These are phyloP conservation scores for Endotricha flammealis DNA, from an alignment of 2,888 invertebrate species.

Conservation along the genomic window DNA sequence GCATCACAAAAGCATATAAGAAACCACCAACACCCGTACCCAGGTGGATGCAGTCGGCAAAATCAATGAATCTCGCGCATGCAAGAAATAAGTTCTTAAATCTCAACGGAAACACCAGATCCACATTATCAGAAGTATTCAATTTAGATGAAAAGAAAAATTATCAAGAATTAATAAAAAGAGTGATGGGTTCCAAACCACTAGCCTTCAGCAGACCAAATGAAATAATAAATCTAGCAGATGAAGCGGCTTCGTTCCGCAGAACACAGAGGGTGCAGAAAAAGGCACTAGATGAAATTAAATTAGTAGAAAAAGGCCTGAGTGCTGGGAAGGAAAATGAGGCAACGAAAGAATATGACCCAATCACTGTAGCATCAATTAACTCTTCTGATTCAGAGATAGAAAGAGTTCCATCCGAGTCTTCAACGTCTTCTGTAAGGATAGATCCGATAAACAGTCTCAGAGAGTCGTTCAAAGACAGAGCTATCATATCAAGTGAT, in stretches of 20 bases:
- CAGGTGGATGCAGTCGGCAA: conserved; percentile 51
- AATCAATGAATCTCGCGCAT: conserved; percentile 39
- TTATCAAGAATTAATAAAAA: conserved; percentile 74
- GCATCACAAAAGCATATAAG: conserved; percentile 60
- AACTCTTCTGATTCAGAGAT: conserved; percentile 69
- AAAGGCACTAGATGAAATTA: conserved; percentile 53
- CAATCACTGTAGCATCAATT: conserved; percentile 63
- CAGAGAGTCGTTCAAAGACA: conserved; percentile 73
- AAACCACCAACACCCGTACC: conserved; percentile 44
- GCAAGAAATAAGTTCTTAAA: conserved; percentile 43
- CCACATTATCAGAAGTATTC: conserved; percentile 69
- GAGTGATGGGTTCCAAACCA: conserved; percentile 47
- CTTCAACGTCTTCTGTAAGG: conserved; percentile 57
- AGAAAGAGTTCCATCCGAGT: conserved; percentile 59
- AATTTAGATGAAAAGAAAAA: conserved; percentile 77
- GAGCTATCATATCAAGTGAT: conserved; percentile 62
- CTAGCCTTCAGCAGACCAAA: conserved; percentile 33
- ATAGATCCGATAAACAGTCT: conserved; percentile 76
- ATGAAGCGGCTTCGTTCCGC: conserved; percentile 54
- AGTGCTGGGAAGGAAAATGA: conserved; percentile 43
- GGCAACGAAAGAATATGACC: conserved; percentile 53
- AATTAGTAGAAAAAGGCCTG: conserved; percentile 46
- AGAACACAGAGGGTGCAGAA: conserved; percentile 51
- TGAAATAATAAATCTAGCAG: conserved; percentile 51
- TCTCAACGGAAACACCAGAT: conserved; percentile 50